Percentiles rank a stretch among this genome's conserved stretches.
Conservation (phyloP, 2,113 vertebrate genomes). For the Apteryx mantelli region DNA sequence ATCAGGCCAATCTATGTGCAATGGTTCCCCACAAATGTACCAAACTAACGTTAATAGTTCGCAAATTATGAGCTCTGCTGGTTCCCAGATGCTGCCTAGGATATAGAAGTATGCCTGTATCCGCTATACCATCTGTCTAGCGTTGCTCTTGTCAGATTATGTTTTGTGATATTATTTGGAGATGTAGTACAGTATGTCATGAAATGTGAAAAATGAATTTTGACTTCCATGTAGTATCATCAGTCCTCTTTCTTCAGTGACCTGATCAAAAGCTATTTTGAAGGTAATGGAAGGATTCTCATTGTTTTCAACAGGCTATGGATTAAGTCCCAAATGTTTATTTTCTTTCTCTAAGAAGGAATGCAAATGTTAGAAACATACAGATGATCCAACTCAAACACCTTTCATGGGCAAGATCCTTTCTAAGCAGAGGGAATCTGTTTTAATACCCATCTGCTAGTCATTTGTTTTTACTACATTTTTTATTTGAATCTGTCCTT, state of each 20-base stretch:
- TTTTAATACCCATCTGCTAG: slow-evolving; percentile 29
- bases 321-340: slow-evolving; percentile 3
- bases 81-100: slow-evolving; percentile 50
- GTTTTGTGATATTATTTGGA: slow-evolving; percentile 56
- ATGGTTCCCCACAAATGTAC: slow-evolving; percentile 17
- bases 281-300: slow-evolving; percentile 4
- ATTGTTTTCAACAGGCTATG: not conserved
- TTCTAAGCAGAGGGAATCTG: not conserved
- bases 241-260: not conserved
- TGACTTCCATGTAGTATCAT: not conserved
- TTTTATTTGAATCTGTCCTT: not conserved
- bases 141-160: slow-evolving; percentile 45
- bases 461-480: not conserved
- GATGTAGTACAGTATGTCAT: not conserved
- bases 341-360: not conserved
- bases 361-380: not conserved
- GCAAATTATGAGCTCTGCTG: slow-evolving; percentile 19
- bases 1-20: not conserved
- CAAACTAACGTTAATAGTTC: slow-evolving; percentile 34
- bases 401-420: not conserved
- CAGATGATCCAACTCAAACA: not conserved
- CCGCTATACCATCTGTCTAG: slow-evolving; percentile 60
- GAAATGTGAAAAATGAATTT: not conserved
- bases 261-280: not conserved
- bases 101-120: slow-evolving; percentile 19